Base-by-base conservation (phyloP, 2,888 invertebrate species). In the Cephus rjabovi region DNA sequence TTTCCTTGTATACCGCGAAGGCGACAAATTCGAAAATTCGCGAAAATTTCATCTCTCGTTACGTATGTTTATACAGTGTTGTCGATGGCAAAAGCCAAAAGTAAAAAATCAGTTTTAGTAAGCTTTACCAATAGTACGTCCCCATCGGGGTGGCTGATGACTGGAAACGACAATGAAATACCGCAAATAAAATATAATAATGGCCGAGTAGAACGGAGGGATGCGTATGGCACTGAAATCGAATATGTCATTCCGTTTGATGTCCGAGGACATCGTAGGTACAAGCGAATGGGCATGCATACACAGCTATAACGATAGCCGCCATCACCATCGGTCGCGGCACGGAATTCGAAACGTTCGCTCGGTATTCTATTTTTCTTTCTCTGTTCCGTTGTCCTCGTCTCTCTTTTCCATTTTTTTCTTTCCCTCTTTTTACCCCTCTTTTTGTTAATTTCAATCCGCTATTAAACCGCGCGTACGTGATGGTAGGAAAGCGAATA, bases 391-490 rank as follows among this genome's bases (percentile, higher is more conserved):
- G 56, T 56, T 56, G 56, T 56, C 23, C 23, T 30, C 23, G 71
- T 31, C 31, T 11, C 71, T 15, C 12, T 71, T 30, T 35, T 4
- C 4, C 2, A 15, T 30, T 71, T 71, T 31, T 30, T 71, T 11
- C 71, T 12, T 30, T 71, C 3, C 30, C 71, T 9, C 12, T 71
- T 70, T 71, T 71, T 15, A 33, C 12, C 74, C 74, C n/a, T 74
- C 33, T 37, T 37, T 74, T 34, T 34, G 74, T 30, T 30, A 34
- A 74, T 74, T 74, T 37, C 74, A 34, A 74, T 74, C 74, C 35
- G 74, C 34, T 34, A 34, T 74, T 74, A 74, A 74, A 74, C 74
- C 35, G 74, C 74, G 74, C 74, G 74, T 23, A 56, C 56, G 56
- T 56, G 56, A 56, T 23, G 56, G 56, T 56, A 56, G 34, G 74